Evolutionary conservation across 2,888 invertebrate species (phyloP).

Genomic region (Marronus borbonicus): DNA sequence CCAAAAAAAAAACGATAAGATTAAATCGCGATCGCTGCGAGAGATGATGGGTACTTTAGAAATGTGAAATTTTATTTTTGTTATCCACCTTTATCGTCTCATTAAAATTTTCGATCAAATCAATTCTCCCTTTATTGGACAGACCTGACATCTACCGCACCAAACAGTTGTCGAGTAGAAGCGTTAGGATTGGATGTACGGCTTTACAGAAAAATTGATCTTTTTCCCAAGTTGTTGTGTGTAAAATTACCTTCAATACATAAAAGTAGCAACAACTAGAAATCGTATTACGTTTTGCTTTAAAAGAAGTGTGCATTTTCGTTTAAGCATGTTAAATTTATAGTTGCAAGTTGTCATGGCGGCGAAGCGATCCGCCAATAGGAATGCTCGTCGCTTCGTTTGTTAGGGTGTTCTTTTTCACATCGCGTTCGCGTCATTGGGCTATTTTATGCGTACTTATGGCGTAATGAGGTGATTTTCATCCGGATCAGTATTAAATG

Average conservation of each 20-base stretch:
- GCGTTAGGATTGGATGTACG: slow-evolving; percentile 59
- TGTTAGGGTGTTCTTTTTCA: slow-evolving; percentile 79
- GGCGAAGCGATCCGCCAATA: slow-evolving; percentile 80
- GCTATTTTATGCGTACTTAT: slow-evolving; percentile 77
- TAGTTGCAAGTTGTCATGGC: slow-evolving; percentile 77
- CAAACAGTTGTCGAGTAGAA: slow-evolving; percentile 47
- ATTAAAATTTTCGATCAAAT: slow-evolving; percentile 18
- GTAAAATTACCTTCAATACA: slow-evolving; percentile 41
- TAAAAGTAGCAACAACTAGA: slow-evolving; percentile 44
- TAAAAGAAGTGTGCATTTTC: slow-evolving; percentile 62
- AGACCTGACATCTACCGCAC: slow-evolving; percentile 55
- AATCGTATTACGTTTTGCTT: slow-evolving; percentile 45
- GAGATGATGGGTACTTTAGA: neutral
- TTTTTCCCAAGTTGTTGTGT: slow-evolving; percentile 50
- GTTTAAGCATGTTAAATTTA: slow-evolving; percentile 67
- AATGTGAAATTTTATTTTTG: slow-evolving; percentile 40
- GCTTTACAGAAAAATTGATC: slow-evolving; percentile 55
- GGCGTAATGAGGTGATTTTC: slow-evolving; percentile 71
- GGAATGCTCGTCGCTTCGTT: slow-evolving; percentile 77
- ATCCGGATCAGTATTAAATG: slow-evolving; percentile 57
- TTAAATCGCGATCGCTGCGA: slow-evolving; percentile 23
- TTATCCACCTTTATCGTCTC: neutral
- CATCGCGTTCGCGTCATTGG: slow-evolving; percentile 80
- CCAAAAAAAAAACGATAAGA: slow-evolving; percentile 45
- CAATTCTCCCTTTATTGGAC: slow-evolving; percentile 43